These are phyloP conservation scores for Oreotragus oreotragus DNA, from an alignment of 2,113 vertebrate species.

Conservation along the genomic window DNA sequence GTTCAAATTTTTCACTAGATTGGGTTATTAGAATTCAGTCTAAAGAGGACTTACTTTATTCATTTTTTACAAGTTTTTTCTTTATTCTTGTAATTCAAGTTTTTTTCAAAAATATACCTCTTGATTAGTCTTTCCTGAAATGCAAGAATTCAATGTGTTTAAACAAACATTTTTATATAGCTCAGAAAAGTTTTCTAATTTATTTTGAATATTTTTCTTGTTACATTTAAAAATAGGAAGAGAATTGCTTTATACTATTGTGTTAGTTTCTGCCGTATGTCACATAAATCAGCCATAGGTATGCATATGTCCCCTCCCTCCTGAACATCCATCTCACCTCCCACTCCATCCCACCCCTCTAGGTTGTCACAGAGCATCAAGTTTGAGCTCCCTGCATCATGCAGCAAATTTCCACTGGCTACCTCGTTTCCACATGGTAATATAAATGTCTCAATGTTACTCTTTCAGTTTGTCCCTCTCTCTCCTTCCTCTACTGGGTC, in stretches of 20 bases:
- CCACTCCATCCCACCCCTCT: background rate
- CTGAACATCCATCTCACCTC: background rate
- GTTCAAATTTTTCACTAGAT: background rate
- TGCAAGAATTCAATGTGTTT: background rate
- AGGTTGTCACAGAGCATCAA: background rate
- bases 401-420: background rate
- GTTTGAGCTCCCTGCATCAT: background rate
- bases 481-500: background rate
- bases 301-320: background rate
- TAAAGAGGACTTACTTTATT: background rate
- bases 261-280: background rate
- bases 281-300: background rate
- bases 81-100: background rate
- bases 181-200: background rate
- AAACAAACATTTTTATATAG: background rate
- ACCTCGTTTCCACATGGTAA: background rate
- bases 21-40: background rate
- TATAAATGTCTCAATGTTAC: background rate
- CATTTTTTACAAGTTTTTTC: background rate
- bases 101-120: background rate
- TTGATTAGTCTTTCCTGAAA: background rate
- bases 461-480: background rate
- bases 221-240: background rate
- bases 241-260: background rate
- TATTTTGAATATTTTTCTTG: background rate